A percentile compares a stretch with the other conserved stretches of the same genome.
These are phyloP conservation scores for Perca schrenkii DNA, from an alignment of 2,113 vertebrate species.

Conservation along the genomic window DNA sequence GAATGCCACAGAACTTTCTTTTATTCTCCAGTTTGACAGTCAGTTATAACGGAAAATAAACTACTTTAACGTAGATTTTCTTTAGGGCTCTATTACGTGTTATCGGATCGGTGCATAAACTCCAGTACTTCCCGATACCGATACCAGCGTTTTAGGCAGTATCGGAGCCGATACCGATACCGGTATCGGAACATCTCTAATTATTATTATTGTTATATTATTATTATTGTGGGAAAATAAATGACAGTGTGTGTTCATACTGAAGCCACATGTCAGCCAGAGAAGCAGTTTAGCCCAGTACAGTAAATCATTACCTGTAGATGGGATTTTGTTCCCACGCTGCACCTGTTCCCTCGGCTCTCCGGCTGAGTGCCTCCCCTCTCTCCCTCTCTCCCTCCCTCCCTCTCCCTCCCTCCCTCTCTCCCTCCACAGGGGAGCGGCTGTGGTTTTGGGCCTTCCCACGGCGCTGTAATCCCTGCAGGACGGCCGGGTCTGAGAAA, in stretches of 20 bases:
- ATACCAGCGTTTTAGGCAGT: too few species aligned
- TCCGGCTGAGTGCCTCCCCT: background rate
- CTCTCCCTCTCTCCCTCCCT: too few species aligned
- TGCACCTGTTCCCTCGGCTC: conserved; percentile 38
- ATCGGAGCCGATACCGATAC: too few species aligned
- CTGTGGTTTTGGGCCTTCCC: conserved; percentile 27
- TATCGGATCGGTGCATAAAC: too few species aligned
- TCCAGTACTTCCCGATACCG: too few species aligned
- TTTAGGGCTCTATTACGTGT: too few species aligned
- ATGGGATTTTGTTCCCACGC: conserved; percentile 44
- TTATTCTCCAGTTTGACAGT: too few species aligned
- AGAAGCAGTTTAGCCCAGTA: conserved; percentile 18
- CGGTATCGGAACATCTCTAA: too few species aligned
- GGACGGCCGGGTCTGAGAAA: conserved; percentile 62
- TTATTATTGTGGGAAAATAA: background rate
- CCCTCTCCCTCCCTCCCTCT: background rate
- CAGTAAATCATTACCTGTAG: conserved; percentile 58
- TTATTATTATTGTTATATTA: too few species aligned
- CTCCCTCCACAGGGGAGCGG: conserved; percentile 25
- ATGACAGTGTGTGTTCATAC: background rate
- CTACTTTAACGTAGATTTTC: too few species aligned
- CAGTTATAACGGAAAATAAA: too few species aligned
- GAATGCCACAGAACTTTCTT: too few species aligned
- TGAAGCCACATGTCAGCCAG: background rate
- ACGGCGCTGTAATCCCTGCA: conserved; percentile 29